A percentile compares a stretch with the other conserved stretches of the same genome.
Evolutionary conservation across 2,797 vertebrate species (phyloP).

Genomic region (Orientallactaga sibirica): DNA sequence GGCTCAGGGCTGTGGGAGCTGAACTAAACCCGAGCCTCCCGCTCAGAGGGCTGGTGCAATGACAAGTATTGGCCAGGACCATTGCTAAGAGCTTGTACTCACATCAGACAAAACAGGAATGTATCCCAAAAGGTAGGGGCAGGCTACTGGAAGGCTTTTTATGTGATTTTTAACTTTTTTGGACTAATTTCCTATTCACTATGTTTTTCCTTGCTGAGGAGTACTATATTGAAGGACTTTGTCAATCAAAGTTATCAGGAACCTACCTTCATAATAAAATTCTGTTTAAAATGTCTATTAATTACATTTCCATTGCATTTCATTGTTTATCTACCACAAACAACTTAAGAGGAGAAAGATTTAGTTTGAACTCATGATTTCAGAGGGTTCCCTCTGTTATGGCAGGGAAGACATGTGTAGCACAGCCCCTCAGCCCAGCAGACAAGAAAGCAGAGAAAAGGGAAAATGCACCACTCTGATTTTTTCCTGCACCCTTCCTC

Average conservation of each 20-base stretch:
- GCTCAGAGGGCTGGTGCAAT: background rate
- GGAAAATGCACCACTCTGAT: background rate
- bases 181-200: background rate
- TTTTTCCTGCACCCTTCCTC: background rate
- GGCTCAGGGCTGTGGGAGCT: background rate
- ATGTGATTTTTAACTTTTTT: background rate
- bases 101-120: background rate
- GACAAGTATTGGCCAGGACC: background rate
- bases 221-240: background rate
- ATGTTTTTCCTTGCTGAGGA: background rate
- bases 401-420: background rate
- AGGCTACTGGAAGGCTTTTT: slow-evolving; percentile 10
- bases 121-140: background rate
- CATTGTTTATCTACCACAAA: background rate
- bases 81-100: background rate
- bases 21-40: background rate
- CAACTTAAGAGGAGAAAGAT: background rate
- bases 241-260: background rate
- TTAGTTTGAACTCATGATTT: background rate
- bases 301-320: background rate
- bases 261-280: background rate
- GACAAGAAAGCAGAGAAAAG: background rate
- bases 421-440: background rate
- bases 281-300: background rate
- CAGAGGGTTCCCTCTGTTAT: background rate